Base-by-base conservation (phyloP, 2,797 vertebrate genomes). In the Anolis apletophallus region DNA sequence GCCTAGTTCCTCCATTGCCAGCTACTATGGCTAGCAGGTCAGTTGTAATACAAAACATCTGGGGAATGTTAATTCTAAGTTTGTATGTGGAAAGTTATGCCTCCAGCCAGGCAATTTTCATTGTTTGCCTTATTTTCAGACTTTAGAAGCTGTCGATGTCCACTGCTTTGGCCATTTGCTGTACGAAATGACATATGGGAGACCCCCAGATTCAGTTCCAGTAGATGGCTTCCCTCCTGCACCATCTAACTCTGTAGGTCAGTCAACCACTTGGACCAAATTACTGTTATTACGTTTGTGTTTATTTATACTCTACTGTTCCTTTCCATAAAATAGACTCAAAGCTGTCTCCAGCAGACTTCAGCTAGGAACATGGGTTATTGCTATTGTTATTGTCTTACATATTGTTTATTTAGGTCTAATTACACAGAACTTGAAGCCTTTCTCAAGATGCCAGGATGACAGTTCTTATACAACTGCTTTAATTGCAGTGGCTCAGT, bases 141-240 rank as follows among this genome's bases (percentile, higher is more conserved):
- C 97, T 1, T 96, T 97, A 91, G 98, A 99, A 93, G 97, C 97
- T 92, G 95, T 98, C 64, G 99, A 99, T 1, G 96, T 99, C 54
- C 97, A 98, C 92, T 98, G 98, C 89, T 99, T 99, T 85, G 98
- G 99, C 84, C 97, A 98, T 92, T 97, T 99, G 94, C 95, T 99
- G 1, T 99, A 98, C 86, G 98, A 99, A 97, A 99, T 99, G 98
- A 98, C 97, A 0, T 99, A 98, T 0, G 98, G 98, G 40, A 97
- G 96, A 55, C 98, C 98, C 0, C 98, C 98, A 0, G 98, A 98
- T 91, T 92, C 92, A 0, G 92, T 98, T 77, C 98, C 99, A 5
- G 93, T 99, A 1, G 98, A 99, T 83, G 96, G 95, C 75, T 98
- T 96, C 89, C 97, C 98, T 36, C 94, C 97, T 23, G 97, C 96